Evolutionary conservation across 2,797 vertebrate species (phyloP).

Genomic region (Acestrorhynchus altus): DNA sequence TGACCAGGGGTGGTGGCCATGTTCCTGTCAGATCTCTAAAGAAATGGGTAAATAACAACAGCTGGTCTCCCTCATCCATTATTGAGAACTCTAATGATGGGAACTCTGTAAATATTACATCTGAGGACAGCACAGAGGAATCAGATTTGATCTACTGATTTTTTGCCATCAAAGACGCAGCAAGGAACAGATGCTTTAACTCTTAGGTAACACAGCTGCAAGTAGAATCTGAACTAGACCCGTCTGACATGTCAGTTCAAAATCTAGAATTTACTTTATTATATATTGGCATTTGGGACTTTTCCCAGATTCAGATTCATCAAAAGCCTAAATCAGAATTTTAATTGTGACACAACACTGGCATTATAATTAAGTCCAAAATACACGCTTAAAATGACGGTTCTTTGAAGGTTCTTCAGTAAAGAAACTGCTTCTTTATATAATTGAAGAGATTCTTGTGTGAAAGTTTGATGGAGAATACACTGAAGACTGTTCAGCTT

Average conservation of each 20-base stretch:
- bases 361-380: too few relatives aligned
- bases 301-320: background rate
- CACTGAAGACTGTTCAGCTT: too few relatives aligned
- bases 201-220: slow-evolving; percentile 22
- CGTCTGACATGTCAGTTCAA: background rate
- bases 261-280: background rate
- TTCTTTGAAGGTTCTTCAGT: too few relatives aligned
- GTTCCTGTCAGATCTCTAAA: slow-evolving; percentile 56
- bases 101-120: slow-evolving; percentile 82
- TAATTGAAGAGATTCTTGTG: too few relatives aligned
- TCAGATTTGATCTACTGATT: slow-evolving; percentile 73
- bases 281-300: background rate
- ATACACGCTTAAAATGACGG: too few relatives aligned
- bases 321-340: background rate
- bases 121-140: slow-evolving; percentile 71
- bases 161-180: slow-evolving; percentile 63
- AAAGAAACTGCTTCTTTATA: too few relatives aligned
- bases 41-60: slow-evolving; percentile 78
- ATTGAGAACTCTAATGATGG: slow-evolving; percentile 78
- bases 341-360: background rate
- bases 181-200: slow-evolving; percentile 54
- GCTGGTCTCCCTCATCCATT: slow-evolving; percentile 82
- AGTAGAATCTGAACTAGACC: background rate
- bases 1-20: slow-evolving; percentile 52
- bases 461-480: too few relatives aligned